Evolutionary conservation across 1,140 invertebrate species (phyloP).

Genomic region (Drosophila eugracilis): DNA sequence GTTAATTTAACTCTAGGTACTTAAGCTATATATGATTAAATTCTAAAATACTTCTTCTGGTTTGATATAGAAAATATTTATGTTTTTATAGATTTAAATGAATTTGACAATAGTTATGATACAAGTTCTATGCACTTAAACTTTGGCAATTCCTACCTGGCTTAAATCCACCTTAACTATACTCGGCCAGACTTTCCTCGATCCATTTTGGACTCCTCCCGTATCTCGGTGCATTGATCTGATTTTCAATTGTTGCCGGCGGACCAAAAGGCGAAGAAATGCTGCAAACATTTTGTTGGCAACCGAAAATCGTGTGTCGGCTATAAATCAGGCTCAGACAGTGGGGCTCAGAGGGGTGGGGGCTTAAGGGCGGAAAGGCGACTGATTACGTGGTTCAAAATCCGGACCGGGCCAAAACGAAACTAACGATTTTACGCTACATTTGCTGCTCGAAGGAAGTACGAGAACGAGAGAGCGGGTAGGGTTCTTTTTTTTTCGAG

Average conservation of each 20-base stretch:
- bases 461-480: neutral
- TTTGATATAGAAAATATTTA: too few relatives aligned
- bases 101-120: too few relatives aligned
- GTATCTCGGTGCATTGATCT: constrained; percentile 44
- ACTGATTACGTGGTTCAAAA: constrained; percentile 51
- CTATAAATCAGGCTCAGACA: constrained; percentile 57
- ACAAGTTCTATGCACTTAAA: too few relatives aligned
- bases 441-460: constrained; percentile 73
- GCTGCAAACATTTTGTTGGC: constrained; percentile 28
- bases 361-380: constrained; percentile 3
- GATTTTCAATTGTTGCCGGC: constrained; percentile 31
- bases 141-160: too few relatives aligned
- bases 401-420: constrained; percentile 55
- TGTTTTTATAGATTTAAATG: too few relatives aligned
- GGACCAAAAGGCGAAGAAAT: constrained; percentile 13
- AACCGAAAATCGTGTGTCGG: constrained; percentile 47
- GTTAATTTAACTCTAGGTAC: neutral
- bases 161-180: neutral
- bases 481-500: too few relatives aligned
- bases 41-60: too few relatives aligned
- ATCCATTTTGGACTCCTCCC: neutral
- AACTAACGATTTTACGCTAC: constrained; percentile 81
- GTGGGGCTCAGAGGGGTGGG: neutral
- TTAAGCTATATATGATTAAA: neutral
- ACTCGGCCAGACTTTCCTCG: neutral